Percentiles rank a stretch among this genome's conserved stretches.
Conservation (phyloP, 2,113 vertebrate genomes). For the Sinocyclocheilus anophthalmus region DNA sequence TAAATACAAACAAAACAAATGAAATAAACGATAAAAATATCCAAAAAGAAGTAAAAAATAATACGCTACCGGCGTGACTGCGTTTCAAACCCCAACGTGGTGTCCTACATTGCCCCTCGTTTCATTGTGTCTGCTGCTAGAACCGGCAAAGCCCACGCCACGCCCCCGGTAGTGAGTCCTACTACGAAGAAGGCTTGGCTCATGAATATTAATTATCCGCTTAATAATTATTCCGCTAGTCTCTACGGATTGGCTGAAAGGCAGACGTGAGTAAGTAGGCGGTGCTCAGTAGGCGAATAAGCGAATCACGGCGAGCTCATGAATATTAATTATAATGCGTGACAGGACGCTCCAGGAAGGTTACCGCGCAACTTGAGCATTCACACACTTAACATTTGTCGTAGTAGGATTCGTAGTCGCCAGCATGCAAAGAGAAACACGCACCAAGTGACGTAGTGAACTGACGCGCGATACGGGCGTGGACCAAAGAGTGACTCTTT, state of each 20-base stretch:
- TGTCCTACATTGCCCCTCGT: slow-evolving; percentile 66
- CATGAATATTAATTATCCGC: slow-evolving; percentile 29
- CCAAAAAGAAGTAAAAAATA: slow-evolving; percentile 11
- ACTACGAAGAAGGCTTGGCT: background rate
- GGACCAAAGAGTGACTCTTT: slow-evolving; percentile 55
- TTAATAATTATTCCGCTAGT: too few relatives aligned
- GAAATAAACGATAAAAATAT: background rate
- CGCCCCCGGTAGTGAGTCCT: slow-evolving; percentile 67
- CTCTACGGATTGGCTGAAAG: background rate
- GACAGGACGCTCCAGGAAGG: background rate
- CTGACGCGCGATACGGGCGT: slow-evolving; percentile 68
- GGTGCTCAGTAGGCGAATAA: background rate
- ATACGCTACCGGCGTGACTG: slow-evolving; percentile 54
- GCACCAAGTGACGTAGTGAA: slow-evolving; percentile 65
- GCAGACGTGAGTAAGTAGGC: background rate
- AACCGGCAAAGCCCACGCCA: slow-evolving; percentile 76
- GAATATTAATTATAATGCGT: background rate
- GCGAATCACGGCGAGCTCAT: background rate
- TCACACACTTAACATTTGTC: background rate
- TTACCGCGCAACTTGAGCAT: slow-evolving; percentile 16
- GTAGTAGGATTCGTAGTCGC: background rate
- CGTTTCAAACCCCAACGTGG: slow-evolving; percentile 60
- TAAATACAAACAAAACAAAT: background rate
- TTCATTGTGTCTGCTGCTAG: slow-evolving; percentile 77
- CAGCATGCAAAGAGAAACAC: slow-evolving; percentile 44